phyloP scores from a whole-genome alignment of 1,140 invertebrate genomes.

The Latrodectus geometricus region DNA sequence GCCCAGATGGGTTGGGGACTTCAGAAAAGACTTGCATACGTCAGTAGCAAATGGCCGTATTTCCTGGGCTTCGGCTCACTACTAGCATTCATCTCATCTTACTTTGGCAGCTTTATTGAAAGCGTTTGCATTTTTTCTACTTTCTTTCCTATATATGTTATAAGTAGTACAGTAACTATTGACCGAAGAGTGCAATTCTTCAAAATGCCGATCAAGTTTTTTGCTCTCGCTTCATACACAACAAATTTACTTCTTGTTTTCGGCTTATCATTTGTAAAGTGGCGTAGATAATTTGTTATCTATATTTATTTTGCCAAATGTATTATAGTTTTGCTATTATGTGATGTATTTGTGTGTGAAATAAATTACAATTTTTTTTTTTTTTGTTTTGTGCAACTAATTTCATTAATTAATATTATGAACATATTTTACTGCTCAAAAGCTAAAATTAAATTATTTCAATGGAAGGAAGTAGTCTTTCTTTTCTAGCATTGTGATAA shows the following conservation, averaged over 20 bases:
- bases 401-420: no score
- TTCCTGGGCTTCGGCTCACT: slow-evolving; percentile 95
- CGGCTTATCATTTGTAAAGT: not conserved
- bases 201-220: not conserved
- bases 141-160: slow-evolving; percentile 91
- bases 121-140: slow-evolving; percentile 92
- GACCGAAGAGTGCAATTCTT: not conserved
- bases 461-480: no score
- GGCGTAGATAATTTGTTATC: not conserved
- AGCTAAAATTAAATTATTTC: no score
- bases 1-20: slow-evolving; percentile 96
- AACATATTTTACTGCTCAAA: no score
- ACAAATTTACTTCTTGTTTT: not conserved
- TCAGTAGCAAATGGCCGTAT: slow-evolving; percentile 95
- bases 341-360: not conserved
- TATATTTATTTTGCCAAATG: not conserved
- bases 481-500: no score
- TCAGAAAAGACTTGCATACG: slow-evolving; percentile 86
- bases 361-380: not conserved
- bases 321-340: not conserved
- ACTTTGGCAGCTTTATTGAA: slow-evolving; percentile 77
- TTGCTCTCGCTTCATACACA: not conserved
- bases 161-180: slow-evolving; percentile 90
- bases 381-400: no score
- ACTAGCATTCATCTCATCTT: slow-evolving; percentile 84